These are phyloP conservation scores for Pogonocichla stellata DNA, from an alignment of 2,113 vertebrate genomes.

Conservation along the genomic window DNA sequence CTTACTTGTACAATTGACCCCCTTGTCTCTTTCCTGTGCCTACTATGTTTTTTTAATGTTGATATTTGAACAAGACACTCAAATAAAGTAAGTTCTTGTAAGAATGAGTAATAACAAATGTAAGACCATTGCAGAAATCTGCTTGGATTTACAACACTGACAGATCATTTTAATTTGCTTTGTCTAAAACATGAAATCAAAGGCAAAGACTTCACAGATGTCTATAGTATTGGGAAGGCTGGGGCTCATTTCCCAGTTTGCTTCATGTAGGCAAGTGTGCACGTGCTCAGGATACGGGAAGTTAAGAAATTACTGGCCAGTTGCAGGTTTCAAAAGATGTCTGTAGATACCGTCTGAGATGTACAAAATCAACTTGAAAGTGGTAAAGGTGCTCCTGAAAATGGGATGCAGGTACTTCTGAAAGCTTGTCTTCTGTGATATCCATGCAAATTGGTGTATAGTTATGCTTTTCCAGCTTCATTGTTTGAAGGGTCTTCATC, in stretches of 20 bases:
- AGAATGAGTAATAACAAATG: background rate
- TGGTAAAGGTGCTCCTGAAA: background rate
- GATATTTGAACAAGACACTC: background rate
- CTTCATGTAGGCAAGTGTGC: background rate
- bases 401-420: background rate
- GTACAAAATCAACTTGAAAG: background rate
- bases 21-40: background rate
- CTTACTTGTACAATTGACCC: background rate
- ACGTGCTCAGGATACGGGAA: background rate
- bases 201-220: background rate
- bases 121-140: background rate
- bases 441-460: background rate
- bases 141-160: background rate
- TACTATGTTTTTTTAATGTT: background rate
- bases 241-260: background rate
- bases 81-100: background rate
- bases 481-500: background rate
- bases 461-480: background rate
- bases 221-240: background rate
- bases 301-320: background rate
- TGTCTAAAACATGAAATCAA: background rate
- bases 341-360: background rate
- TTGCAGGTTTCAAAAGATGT: background rate
- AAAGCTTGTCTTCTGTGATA: background rate
- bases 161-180: background rate